These are phyloP conservation scores for Macrobrachium rosenbergii DNA, from an alignment of 1,140 invertebrate species.

Conservation along the genomic window DNA sequence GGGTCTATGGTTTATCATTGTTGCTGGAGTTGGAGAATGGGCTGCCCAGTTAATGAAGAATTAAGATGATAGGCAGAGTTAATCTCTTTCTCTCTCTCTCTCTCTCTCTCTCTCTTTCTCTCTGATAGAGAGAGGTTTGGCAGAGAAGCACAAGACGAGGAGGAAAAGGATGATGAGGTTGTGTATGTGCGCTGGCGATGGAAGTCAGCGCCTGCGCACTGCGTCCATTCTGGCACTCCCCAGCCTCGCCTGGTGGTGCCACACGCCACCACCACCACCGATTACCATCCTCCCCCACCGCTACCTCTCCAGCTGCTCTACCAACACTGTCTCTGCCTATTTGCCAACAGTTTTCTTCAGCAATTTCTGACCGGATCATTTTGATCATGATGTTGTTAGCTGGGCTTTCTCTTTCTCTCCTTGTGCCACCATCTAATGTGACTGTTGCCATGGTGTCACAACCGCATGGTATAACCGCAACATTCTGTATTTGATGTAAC, in stretches of 20 bases:
- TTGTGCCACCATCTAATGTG: too few species aligned
- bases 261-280: conserved; percentile 21
- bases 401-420: too few species aligned
- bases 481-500: too few species aligned
- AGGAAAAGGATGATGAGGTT: background rate
- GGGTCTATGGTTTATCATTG: too few species aligned
- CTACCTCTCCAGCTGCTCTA: too few species aligned
- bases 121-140: background rate
- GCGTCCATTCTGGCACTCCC: conserved; percentile 4
- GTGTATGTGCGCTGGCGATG: background rate
- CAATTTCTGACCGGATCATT: too few species aligned
- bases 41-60: too few species aligned
- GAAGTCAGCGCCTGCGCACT: conserved; percentile 9
- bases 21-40: too few species aligned
- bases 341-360: background rate
- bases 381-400: too few species aligned
- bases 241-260: conserved; percentile 15
- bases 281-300: conserved; percentile 1
- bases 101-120: background rate
- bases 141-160: background rate
- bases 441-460: too few species aligned
- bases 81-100: background rate
- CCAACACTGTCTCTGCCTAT: background rate
- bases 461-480: too few species aligned
- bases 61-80: too few species aligned